Conservation (phyloP, 2,113 vertebrate genomes). For the Phoxinus phoxinus region DNA sequence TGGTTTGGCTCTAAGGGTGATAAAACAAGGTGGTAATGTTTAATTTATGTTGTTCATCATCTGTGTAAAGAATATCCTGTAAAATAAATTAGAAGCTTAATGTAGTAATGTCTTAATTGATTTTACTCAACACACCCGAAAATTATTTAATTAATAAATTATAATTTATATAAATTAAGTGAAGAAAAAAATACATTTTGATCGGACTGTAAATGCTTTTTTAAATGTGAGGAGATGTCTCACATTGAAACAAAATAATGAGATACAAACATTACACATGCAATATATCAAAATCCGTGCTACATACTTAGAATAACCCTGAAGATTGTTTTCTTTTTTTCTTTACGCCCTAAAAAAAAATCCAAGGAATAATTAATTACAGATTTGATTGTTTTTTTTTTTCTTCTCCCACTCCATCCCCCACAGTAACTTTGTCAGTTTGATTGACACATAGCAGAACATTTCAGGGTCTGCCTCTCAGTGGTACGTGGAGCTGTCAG, state of each 20-base stretch:
- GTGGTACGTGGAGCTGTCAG: conserved; percentile 53
- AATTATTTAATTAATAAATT: not conserved
- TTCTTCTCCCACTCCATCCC: conserved; percentile 4
- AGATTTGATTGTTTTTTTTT: not conserved
- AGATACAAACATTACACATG: not conserved
- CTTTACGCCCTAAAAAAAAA: not conserved
- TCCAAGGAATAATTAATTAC: not conserved
- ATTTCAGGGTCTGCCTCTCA: conserved; percentile 76
- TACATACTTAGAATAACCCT: not conserved
- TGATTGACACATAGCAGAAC: conserved; percentile 81
- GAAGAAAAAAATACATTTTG: too few relatives aligned
- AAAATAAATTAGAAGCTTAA: not conserved
- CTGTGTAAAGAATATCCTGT: not conserved
- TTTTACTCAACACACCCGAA: too few relatives aligned
- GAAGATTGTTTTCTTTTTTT: too few relatives aligned
- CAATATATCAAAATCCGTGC: not conserved
- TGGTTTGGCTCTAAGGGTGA: not conserved
- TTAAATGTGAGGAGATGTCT: not conserved
- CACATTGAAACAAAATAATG: too few relatives aligned
- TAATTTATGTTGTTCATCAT: not conserved
- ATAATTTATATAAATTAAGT: too few relatives aligned
- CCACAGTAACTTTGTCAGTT: conserved; percentile 69
- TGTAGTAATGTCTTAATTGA: too few relatives aligned
- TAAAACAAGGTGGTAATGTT: not conserved
- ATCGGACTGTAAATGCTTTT: not conserved